These are phyloP conservation scores for Falco punctatus DNA, from an alignment of 2,113 vertebrate genomes.

Conservation along the genomic window DNA sequence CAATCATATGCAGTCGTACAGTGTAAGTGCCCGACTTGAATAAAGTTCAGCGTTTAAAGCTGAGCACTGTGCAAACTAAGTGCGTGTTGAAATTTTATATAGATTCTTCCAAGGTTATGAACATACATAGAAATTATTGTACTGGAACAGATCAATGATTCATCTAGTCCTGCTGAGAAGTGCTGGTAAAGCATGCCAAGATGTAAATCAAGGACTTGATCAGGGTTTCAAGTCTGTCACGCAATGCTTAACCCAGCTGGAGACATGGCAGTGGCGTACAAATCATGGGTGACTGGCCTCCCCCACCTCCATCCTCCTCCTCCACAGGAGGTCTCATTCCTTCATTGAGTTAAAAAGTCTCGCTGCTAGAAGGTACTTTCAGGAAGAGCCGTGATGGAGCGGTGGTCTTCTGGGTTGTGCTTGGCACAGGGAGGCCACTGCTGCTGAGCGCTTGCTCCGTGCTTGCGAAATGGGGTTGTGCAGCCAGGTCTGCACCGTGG, in stretches of 20 bases:
- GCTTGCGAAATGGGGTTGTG: neutral
- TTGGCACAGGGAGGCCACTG: neutral
- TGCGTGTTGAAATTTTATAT: neutral
- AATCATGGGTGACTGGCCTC: neutral
- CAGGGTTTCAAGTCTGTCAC: slow-evolving; percentile 18
- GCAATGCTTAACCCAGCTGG: slow-evolving; percentile 37
- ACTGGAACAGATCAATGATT: slow-evolving; percentile 61
- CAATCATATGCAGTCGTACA: neutral
- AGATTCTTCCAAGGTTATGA: slow-evolving; percentile 40
- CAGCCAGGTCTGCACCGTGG: neutral
- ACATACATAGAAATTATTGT: slow-evolving; percentile 34
- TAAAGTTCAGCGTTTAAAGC: neutral
- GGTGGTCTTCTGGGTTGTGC: neutral
- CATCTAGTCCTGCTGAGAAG: slow-evolving; percentile 53
- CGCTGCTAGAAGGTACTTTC: neutral
- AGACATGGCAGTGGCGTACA: neutral
- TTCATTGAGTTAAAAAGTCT: neutral
- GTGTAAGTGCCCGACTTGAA: neutral
- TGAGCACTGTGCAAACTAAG: neutral
- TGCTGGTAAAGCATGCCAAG: neutral
- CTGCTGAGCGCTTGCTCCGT: neutral
- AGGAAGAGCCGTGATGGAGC: neutral
- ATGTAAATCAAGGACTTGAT: slow-evolving; percentile 49
- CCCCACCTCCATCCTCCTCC: neutral
- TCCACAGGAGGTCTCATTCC: neutral